Evolutionary conservation across 2,888 invertebrate genomes (phyloP).

Genomic region (Erebia epiphron): DNA sequence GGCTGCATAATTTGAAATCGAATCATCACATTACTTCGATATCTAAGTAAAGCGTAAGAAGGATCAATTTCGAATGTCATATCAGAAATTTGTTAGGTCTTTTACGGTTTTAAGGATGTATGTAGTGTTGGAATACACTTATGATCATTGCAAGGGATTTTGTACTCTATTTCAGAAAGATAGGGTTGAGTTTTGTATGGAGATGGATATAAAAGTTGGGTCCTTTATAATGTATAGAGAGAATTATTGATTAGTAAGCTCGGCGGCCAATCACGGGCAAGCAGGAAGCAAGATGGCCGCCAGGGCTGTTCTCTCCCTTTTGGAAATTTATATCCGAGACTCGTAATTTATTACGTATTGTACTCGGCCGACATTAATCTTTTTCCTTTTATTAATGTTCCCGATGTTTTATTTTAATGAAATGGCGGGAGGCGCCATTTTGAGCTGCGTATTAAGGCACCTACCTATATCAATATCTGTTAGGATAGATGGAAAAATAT

Average conservation of each 20-base stretch:
- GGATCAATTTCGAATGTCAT: slow-evolving; percentile 2
- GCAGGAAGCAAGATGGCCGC: slow-evolving; percentile 66
- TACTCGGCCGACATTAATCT: slow-evolving; percentile 77
- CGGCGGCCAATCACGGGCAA: slow-evolving; percentile 66
- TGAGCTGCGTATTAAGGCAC: slow-evolving; percentile 43
- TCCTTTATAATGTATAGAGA: slow-evolving; percentile 41
- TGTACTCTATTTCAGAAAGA: neutral
- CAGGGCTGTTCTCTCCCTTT: slow-evolving; percentile 67
- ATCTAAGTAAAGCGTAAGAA: neutral
- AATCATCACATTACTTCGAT: neutral
- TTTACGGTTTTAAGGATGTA: slow-evolving; percentile 13
- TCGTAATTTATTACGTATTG: slow-evolving; percentile 81
- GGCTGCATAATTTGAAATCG: neutral
- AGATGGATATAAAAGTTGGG: slow-evolving; percentile 32
- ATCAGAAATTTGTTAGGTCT: neutral
- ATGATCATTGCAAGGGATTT: neutral
- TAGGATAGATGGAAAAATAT: neutral
- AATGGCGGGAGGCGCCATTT: slow-evolving; percentile 69
- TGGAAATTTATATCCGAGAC: slow-evolving; percentile 64
- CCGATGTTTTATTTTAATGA: slow-evolving; percentile 80
- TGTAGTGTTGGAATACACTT: slow-evolving; percentile 22
- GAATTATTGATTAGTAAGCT: slow-evolving; percentile 71
- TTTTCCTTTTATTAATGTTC: slow-evolving; percentile 80
- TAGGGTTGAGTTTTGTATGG: slow-evolving; percentile 29
- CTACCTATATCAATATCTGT: slow-evolving; percentile 29